phyloP scores from a whole-genome alignment of 2,888 invertebrate genomes.

The Pandemis heparana region DNA sequence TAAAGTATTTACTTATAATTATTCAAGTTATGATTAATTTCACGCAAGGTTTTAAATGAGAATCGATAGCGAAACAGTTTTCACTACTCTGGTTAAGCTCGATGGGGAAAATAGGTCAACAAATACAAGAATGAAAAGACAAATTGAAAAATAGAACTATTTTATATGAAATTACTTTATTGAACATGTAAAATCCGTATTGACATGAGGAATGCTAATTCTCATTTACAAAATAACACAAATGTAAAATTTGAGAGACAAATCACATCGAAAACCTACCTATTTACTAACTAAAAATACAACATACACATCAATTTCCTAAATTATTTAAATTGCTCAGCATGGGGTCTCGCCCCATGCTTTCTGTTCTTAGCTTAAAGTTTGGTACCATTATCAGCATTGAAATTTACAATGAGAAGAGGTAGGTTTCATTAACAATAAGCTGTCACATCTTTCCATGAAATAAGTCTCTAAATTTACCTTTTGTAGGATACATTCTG shows the following conservation, averaged over 20 bases:
- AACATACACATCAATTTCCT: conserved; percentile 84
- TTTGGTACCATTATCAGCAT: conserved; percentile 83
- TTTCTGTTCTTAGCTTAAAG: conserved; percentile 73
- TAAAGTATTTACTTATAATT: no score
- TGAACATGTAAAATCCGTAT: conserved; percentile 86
- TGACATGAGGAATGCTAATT: conserved; percentile 87
- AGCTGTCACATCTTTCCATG: conserved; percentile 69
- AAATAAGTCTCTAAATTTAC: conserved; percentile 82
- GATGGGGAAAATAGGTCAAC: conserved; percentile 1
- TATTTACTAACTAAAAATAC: conserved; percentile 85
- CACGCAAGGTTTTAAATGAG: neutral
- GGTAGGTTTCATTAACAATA: conserved; percentile 83
- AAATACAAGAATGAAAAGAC: conserved; percentile 53
- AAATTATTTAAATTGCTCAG: conserved; percentile 69
- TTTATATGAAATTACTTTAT: conserved; percentile 86
- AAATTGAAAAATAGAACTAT: conserved; percentile 66
- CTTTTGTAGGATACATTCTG: conserved; percentile 68
- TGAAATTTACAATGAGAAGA: conserved; percentile 84
- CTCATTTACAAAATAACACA: conserved; percentile 86
- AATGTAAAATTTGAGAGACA: conserved; percentile 86
- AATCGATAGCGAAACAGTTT: neutral
- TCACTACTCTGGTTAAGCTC: neutral
- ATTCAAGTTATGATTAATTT: no score
- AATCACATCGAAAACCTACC: conserved; percentile 85
- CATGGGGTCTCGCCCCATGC: conserved; percentile 56